A percentile compares a stretch with the other conserved stretches of the same genome.
phyloP scores from a whole-genome alignment of 2,888 invertebrate genomes.

The Netelia inedita region DNA sequence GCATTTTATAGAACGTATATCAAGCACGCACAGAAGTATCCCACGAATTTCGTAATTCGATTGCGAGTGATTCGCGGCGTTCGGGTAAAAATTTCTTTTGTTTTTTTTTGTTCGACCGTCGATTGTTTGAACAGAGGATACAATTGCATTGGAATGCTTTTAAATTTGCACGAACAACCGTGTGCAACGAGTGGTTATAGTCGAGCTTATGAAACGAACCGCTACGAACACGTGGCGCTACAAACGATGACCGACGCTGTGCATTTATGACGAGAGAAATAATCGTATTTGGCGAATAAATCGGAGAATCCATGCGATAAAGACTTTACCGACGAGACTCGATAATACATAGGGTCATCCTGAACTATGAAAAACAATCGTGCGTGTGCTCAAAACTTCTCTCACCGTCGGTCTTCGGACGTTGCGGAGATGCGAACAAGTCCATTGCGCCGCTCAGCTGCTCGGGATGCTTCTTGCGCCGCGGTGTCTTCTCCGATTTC shows the following conservation, averaged over 20 bases:
- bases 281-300: slow-evolving; percentile 55
- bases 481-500: slow-evolving; percentile 78
- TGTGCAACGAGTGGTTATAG: neutral
- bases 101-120: slow-evolving; percentile 24
- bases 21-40: slow-evolving; percentile 36
- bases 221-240: slow-evolving; percentile 38
- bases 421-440: slow-evolving; percentile 82
- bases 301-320: slow-evolving; percentile 73
- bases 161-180: slow-evolving; percentile 9
- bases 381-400: slow-evolving; percentile 67
- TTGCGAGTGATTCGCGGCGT: slow-evolving; percentile 25
- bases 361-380: slow-evolving; percentile 69
- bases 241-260: slow-evolving; percentile 64
- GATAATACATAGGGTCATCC: slow-evolving; percentile 55
- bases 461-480: slow-evolving; percentile 78
- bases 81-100: neutral
- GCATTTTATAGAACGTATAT: slow-evolving; percentile 2
- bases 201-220: slow-evolving; percentile 25
- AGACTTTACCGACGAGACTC: slow-evolving; percentile 26
- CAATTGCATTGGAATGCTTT: slow-evolving; percentile 27
- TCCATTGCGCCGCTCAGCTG: slow-evolving; percentile 82
- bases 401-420: slow-evolving; percentile 84
- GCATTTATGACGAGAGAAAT: slow-evolving; percentile 61
- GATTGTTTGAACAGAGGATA: neutral
- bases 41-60: slow-evolving; percentile 4